These are phyloP conservation scores for Anodontia alba DNA, from an alignment of 2,888 invertebrate genomes.

Conservation along the genomic window DNA sequence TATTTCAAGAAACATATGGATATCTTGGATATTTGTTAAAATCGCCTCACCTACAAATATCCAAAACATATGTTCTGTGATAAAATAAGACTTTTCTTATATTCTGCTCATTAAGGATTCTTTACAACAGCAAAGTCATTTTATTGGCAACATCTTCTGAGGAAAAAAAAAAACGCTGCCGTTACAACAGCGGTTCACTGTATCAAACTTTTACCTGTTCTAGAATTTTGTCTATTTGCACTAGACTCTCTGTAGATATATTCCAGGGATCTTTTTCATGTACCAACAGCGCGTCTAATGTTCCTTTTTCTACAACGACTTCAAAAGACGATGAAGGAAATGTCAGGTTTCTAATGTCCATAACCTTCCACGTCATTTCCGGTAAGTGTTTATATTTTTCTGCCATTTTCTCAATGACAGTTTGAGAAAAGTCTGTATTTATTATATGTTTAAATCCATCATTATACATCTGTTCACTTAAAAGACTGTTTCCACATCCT, in stretches of 20 bases:
- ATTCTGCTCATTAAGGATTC: too few relatives aligned
- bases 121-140: too few relatives aligned
- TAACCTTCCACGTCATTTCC: slow-evolving; percentile 85
- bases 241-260: slow-evolving; percentile 72
- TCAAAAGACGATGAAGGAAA: slow-evolving; percentile 83
- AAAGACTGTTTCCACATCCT: slow-evolving; percentile 86
- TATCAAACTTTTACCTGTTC: slow-evolving; percentile 81
- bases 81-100: too few relatives aligned
- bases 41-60: too few relatives aligned
- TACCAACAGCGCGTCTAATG: slow-evolving; percentile 85
- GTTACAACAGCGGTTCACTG: too few relatives aligned
- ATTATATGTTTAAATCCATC: slow-evolving; percentile 84
- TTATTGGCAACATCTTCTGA: too few relatives aligned
- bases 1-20: too few relatives aligned
- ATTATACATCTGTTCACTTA: slow-evolving; percentile 84
- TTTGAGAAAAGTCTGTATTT: slow-evolving; percentile 85
- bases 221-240: slow-evolving; percentile 76
- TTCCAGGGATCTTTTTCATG: slow-evolving; percentile 84
- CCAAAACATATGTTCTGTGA: too few relatives aligned
- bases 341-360: slow-evolving; percentile 84
- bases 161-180: too few relatives aligned
- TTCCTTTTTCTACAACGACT: slow-evolving; percentile 86
- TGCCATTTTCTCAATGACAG: slow-evolving; percentile 84
- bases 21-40: too few relatives aligned
- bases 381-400: slow-evolving; percentile 71